Percentiles rank a stretch among this genome's conserved stretches.
Evolutionary conservation across 2,888 invertebrate species (phyloP).

Genomic region (Philonicus albiceps): DNA sequence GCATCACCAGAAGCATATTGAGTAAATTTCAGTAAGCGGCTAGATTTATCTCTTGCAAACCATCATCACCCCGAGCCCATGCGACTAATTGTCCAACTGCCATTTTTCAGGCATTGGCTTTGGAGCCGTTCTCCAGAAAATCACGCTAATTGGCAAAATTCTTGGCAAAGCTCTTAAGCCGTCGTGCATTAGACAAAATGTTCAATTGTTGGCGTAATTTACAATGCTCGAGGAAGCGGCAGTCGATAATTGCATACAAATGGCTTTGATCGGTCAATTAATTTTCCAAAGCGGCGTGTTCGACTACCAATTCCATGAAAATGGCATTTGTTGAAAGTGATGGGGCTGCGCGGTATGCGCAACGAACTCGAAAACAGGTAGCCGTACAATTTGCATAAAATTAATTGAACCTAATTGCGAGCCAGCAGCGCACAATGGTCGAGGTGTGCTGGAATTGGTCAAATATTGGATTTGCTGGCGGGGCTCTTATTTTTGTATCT

Average conservation of each 20-base stretch:
- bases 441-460: background rate
- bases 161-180: background rate
- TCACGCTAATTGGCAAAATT: slow-evolving; percentile 2
- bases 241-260: slow-evolving; percentile 20
- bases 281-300: background rate
- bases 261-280: slow-evolving; percentile 19
- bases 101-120: background rate
- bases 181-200: background rate
- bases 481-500: background rate
- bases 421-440: background rate
- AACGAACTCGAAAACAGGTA: background rate
- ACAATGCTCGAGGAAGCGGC: background rate
- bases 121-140: background rate
- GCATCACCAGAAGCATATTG: background rate
- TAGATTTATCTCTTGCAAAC: background rate
- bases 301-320: background rate
- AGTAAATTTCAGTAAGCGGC: background rate
- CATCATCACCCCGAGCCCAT: background rate
- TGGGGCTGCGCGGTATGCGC: background rate
- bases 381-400: slow-evolving; percentile 24
- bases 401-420: slow-evolving; percentile 31
- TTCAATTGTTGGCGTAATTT: slow-evolving; percentile 12
- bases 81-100: background rate
- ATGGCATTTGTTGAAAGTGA: background rate
- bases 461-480: background rate